Evolutionary conservation across 2,797 vertebrate species (phyloP), one percentile per base, ranked within the genome.

Genomic region (Threskiornis aethiopicus): DNA sequence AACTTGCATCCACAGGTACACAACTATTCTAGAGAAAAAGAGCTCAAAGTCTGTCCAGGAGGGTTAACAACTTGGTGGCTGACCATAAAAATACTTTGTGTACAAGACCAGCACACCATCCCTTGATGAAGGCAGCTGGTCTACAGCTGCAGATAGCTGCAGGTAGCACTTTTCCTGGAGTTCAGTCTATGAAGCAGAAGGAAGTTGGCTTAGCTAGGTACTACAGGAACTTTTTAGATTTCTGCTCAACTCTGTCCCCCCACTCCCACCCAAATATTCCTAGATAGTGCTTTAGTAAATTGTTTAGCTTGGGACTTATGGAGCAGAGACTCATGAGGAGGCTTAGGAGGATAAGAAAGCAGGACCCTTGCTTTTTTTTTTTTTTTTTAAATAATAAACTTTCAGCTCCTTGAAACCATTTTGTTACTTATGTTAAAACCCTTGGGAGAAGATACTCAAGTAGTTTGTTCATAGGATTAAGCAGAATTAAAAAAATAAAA

Each of bases 211-310:
- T 41, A 46, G 22, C 25, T 16, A 46, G 28, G 4, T 2, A 22
- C 11, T 8, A 5, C 13, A 22, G 46, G 26, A 31, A 37, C 19
- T 24, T 33, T 79, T 58, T 25, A 52, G 42, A 47, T 21, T 69
- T 58, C n/a, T 64, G 26, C 35, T 59, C 33, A 59, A 41, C 4
- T 58, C 41, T 13, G 16, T 2, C 12, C 9, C 24, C 10, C 35
- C 4, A 9, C 16, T 61, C 16, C 37, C 62, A 51, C 15, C 33
- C 46, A 44, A 16, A 46, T 18, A 18, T 11, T 16, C 22, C 52
- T 4, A 20, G 13, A 1, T 5, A 69, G 18, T 39, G 64, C n/a
- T 69, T 42, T 0, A 17, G 12, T 4, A 9, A 7, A 9, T 8
- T 35, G 7, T 1, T 24, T 42, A n/a, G 18, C 24, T 24, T 9